phyloP scores from a whole-genome alignment of 2,113 vertebrate species.

The Machaerirhynchus nigripectus region DNA sequence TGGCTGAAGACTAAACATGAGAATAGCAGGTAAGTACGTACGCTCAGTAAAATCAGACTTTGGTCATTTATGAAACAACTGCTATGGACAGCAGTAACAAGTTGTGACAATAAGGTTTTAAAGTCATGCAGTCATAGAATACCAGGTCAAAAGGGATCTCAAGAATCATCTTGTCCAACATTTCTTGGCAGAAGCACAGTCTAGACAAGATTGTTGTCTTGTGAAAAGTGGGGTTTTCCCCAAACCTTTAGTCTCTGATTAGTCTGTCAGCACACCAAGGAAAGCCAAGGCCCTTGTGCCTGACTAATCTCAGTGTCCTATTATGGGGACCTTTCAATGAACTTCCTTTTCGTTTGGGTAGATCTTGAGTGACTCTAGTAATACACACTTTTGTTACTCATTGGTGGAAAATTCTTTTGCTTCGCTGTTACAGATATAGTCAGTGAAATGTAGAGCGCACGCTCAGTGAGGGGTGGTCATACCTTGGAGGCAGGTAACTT shows the following conservation, averaged over 20 bases:
- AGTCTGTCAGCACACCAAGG: background rate
- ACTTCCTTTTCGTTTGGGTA: background rate
- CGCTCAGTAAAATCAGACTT: background rate
- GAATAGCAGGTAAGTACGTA: conserved; percentile 73
- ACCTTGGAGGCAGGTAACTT: background rate
- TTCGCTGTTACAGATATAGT: background rate
- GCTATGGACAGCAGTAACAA: background rate
- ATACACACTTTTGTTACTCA: background rate
- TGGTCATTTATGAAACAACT: background rate
- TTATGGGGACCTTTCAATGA: background rate
- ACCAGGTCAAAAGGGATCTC: background rate
- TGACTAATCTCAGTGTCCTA: background rate
- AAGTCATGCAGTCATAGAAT: background rate
- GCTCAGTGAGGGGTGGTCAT: rapidly evolving
- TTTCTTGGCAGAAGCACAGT: rapidly evolving
- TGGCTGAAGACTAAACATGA: conserved; percentile 69
- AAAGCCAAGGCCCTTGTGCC: background rate
- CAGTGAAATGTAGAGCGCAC: background rate
- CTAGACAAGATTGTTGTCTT: background rate
- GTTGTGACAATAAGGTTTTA: background rate
- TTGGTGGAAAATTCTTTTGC: background rate
- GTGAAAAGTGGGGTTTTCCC: background rate
- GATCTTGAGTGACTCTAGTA: background rate
- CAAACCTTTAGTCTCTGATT: background rate
- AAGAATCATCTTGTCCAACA: background rate